phyloP scores from a whole-genome alignment of 2,113 vertebrate genomes.

The Macquaria australasica region DNA sequence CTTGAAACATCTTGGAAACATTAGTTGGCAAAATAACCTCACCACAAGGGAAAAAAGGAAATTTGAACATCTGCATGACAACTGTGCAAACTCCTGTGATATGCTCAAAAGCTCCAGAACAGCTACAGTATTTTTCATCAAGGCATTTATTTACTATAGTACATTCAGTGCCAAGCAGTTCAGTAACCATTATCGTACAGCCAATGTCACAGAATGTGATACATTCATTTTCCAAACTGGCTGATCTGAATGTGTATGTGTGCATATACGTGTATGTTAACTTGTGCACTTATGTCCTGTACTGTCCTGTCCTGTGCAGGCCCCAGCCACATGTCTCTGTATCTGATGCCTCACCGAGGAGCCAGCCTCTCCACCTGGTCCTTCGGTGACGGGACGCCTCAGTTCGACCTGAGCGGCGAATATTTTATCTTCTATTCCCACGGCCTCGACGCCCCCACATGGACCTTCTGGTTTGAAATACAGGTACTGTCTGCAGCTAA shows the following conservation, averaged over 20 bases:
- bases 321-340: conserved; percentile 96
- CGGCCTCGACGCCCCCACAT: conserved; percentile 88
- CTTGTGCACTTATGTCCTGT: background rate
- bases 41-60: too few relatives aligned
- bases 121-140: too few relatives aligned
- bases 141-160: too few relatives aligned
- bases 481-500: conserved; percentile 80
- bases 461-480: conserved; percentile 96
- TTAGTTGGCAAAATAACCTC: background rate
- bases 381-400: conserved; percentile 89
- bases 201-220: background rate
- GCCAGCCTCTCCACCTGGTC: conserved; percentile 90
- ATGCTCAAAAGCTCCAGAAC: background rate
- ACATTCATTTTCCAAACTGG: background rate
- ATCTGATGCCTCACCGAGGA: conserved; percentile 86
- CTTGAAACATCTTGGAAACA: background rate
- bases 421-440: conserved; percentile 97
- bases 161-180: background rate
- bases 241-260: background rate
- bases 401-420: conserved; percentile 88
- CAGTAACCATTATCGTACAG: background rate
- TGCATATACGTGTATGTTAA: background rate
- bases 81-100: background rate
- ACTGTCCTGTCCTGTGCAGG: conserved; percentile 77
- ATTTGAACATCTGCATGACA: too few relatives aligned